Evolutionary conservation across 2,888 invertebrate species (phyloP), one percentile per base, ranked within the genome.

Genomic region (Minunthozetes semirufus): DNA sequence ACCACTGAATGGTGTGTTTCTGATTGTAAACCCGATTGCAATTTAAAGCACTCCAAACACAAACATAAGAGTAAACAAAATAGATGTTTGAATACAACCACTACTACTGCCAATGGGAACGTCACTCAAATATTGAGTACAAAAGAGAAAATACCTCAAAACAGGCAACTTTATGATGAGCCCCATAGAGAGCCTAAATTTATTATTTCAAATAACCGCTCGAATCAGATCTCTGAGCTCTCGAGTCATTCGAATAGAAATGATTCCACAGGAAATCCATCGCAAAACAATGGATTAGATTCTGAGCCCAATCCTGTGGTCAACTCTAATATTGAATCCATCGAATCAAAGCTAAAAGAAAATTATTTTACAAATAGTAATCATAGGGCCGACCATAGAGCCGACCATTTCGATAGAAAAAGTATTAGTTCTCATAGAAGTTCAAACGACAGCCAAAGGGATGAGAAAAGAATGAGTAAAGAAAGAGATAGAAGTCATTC

Each of bases 1-100:
- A 82, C 83, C 1, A 80, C 81, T 68, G 82, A 81, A 27, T 83
- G 83, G 66, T 42, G 17, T 17, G 22, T 66, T 2, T 38, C 66
- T 42, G 66, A 66, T n/a, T 66, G 66, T 66, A 9, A 17, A 15
- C 29, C 42, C 42, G 66, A 66, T 8, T 38, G 38, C 19, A 66
- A 66, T 42, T 5, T 4, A 66, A 66, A 66, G 27, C 66, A 66
- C 66, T 66, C 66, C 5, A 66, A 66, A 19, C 66, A 66, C 9
- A 38, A 66, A 19, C 38, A 42, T 33, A 8, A 15, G 19, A 38
- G 42, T 27, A 63, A 63, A 38, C 15, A 15, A 6, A 63, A 63
- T n/a, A 38, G 66, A 42, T 66, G 38, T 38, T 19, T 42, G 42
- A 42, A 1, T 42, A 19, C 17, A 4, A 19, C n/a, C 9, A 66